A percentile compares a stretch with the other conserved stretches of the same genome.
Evolutionary conservation across 1,140 invertebrate species (phyloP).

Genomic region (Drosophila orena): DNA sequence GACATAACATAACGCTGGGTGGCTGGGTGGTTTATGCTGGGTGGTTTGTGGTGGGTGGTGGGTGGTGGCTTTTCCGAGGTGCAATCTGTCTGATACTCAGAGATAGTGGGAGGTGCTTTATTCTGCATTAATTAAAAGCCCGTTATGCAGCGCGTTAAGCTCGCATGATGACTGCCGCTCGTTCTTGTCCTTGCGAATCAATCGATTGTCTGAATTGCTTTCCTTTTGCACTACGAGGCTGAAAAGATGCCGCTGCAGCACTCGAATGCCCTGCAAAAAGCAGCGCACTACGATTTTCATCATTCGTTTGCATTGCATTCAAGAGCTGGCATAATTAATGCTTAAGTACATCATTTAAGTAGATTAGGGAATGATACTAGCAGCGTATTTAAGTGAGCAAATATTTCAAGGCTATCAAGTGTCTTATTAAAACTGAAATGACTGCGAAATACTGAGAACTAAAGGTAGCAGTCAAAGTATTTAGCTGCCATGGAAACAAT

Average conservation of each 20-base stretch:
- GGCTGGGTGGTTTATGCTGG: too few species aligned
- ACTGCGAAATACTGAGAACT: neutral
- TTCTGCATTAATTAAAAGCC: constrained; percentile 78
- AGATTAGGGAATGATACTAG: neutral
- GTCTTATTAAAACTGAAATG: neutral
- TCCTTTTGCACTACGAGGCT: constrained; percentile 22
- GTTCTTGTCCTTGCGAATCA: constrained; percentile 68
- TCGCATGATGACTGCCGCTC: constrained; percentile 9
- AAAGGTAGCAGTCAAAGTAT: neutral
- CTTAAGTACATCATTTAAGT: neutral
- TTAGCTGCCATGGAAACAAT: constrained; percentile 1
- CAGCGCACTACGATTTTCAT: neutral
- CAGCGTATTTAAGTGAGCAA: neutral
- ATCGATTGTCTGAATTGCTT: constrained; percentile 67
- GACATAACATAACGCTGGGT: constrained; percentile 38
- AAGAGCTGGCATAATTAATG: neutral
- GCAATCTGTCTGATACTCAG: constrained; percentile 26
- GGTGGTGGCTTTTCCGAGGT: neutral
- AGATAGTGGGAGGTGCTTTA: constrained; percentile 38
- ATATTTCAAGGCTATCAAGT: constrained; percentile 2
- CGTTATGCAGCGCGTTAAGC: constrained; percentile 65
- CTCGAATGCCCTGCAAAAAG: neutral
- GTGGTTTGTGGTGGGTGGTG: neutral
- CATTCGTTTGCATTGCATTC: neutral
- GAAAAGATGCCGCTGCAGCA: constrained; percentile 24